Evolutionary conservation across 2,888 invertebrate species (phyloP).

Genomic region (Lasioglossum zephyrum): DNA sequence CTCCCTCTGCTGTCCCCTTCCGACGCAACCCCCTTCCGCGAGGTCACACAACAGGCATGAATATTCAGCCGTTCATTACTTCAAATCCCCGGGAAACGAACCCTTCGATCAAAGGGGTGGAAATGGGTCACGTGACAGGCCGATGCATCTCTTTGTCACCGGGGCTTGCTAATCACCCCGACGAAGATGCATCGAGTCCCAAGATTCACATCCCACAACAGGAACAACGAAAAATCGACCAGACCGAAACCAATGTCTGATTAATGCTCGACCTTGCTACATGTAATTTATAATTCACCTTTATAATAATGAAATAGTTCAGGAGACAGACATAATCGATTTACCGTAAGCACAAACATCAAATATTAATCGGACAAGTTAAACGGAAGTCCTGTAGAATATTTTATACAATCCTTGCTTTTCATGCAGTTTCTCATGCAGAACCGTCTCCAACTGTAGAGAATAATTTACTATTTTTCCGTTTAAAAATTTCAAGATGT

Average conservation of each 20-base stretch:
- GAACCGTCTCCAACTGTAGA: not conserved
- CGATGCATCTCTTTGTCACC: not conserved
- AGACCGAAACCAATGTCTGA: not conserved
- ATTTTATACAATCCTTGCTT: not conserved
- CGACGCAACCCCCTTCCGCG: not conserved
- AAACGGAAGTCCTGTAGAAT: not conserved
- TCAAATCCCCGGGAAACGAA: constrained; percentile 11
- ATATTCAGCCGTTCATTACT: constrained; percentile 40
- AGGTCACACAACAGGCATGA: constrained; percentile 32
- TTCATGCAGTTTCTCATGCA: not conserved
- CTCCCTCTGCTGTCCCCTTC: not conserved
- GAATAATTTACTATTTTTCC: not conserved
- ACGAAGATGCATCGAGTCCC: not conserved
- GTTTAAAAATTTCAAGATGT: not conserved
- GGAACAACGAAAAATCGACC: not conserved
- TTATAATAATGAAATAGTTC: too few relatives aligned
- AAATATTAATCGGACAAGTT: not conserved
- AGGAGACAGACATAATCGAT: not conserved
- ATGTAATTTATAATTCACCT: not conserved
- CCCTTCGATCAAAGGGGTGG: constrained; percentile 15
- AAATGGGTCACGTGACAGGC: constrained; percentile 7
- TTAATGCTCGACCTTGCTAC: not conserved
- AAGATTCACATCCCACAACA: not conserved
- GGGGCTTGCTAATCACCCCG: not conserved
- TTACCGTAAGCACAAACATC: not conserved